A percentile compares a stretch with the other conserved stretches of the same genome.
phyloP scores from a whole-genome alignment of 2,888 invertebrate genomes.

The Galerucella pusilla region DNA sequence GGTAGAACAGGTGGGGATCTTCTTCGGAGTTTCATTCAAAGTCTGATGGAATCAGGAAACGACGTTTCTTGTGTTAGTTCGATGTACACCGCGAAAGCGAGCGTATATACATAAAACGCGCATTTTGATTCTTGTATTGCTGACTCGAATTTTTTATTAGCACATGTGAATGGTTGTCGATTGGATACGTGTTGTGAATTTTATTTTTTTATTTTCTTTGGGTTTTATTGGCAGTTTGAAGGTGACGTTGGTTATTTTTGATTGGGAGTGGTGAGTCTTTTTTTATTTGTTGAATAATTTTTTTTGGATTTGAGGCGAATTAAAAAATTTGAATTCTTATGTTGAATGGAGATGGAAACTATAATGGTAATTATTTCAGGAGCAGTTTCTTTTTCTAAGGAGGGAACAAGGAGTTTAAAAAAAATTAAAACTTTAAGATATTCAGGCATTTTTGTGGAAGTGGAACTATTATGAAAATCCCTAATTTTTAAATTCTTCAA shows the following conservation, averaged over 20 bases:
- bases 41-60: constrained; percentile 30
- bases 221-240: constrained; percentile 5
- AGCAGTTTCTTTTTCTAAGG: too few relatives aligned
- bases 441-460: too few relatives aligned
- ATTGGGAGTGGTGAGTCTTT: constrained; percentile 18
- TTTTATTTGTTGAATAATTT: neutral
- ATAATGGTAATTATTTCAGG: too few relatives aligned
- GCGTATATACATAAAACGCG: constrained; percentile 7
- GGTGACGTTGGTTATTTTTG: constrained; percentile 9
- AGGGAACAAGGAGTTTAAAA: too few relatives aligned
- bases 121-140: constrained; percentile 9
- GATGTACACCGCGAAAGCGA: constrained; percentile 21
- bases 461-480: too few relatives aligned
- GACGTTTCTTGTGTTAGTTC: constrained; percentile 25
- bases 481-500: too few relatives aligned
- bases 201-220: constrained; percentile 1
- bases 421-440: too few relatives aligned
- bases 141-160: constrained; percentile 27
- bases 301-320: neutral
- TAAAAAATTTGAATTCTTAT: neutral
- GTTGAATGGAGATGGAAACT: too few relatives aligned
- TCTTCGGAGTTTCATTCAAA: constrained; percentile 28
- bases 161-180: constrained; percentile 21
- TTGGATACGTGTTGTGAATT: constrained; percentile 31
- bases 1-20: constrained; percentile 28